Evolutionary conservation across 64 coral and sea anemone species (phyloP).

Genomic region (Actinia tenebrosa): DNA sequence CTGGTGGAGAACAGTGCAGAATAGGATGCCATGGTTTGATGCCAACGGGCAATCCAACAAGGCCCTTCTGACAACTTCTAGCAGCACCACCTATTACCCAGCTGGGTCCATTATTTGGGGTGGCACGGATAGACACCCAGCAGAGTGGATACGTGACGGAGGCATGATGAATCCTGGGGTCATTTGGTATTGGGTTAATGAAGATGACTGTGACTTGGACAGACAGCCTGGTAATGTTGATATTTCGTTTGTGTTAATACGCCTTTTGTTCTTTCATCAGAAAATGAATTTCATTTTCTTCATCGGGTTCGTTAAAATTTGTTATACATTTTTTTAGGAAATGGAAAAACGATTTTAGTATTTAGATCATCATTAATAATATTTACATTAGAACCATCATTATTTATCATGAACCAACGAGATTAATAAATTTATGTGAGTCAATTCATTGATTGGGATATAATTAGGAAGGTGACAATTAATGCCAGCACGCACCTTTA

Average conservation of each 20-base stretch:
- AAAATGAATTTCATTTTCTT: too few relatives aligned
- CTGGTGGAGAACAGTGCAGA: constrained; percentile 11
- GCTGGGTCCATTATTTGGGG: constrained; percentile 51
- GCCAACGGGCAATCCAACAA: neutral
- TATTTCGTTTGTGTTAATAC: neutral
- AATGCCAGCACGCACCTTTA: too few relatives aligned
- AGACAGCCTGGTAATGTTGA: constrained; percentile 12
- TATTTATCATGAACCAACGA: too few relatives aligned
- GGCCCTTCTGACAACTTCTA: constrained; percentile 31
- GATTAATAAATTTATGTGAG: too few relatives aligned
- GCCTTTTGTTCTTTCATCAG: neutral
- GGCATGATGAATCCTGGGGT: constrained; percentile 46
- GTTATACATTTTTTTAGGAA: too few relatives aligned
- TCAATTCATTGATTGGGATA: too few relatives aligned
- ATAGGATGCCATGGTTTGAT: constrained; percentile 57
- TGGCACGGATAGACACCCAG: constrained; percentile 5
- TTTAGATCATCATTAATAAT: too few relatives aligned
- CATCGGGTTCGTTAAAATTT: too few relatives aligned
- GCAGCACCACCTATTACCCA: constrained; percentile 4
- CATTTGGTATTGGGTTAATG: constrained; percentile 77
- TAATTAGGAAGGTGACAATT: too few relatives aligned
- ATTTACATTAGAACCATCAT: too few relatives aligned
- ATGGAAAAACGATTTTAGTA: too few relatives aligned
- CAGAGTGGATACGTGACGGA: constrained; percentile 23
- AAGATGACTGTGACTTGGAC: constrained; percentile 34